Evolutionary conservation across 1,140 invertebrate genomes (phyloP), one percentile per base, ranked within the genome.

Genomic region (Phenacoccus solenopsis): DNA sequence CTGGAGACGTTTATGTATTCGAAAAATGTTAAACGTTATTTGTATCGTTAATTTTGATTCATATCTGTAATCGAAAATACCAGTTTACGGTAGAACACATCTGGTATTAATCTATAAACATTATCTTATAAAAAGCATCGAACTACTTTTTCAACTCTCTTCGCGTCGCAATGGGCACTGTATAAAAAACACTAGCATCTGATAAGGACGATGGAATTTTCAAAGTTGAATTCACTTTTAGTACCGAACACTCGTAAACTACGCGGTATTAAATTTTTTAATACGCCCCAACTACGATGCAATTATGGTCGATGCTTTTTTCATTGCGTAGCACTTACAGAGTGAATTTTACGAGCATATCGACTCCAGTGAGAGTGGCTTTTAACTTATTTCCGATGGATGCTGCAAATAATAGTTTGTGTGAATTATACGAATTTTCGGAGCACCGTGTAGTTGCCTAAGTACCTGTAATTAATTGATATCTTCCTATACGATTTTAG

Each of bases 11-110:
- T 49, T 49, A 16, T 49, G 20, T 49, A 49, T 49, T 49, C 38
- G 16, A 49, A 49, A 49, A 49, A 49, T 49, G 38, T 49, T 49
- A 49, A 49, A 49, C 38, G 38, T 49, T 49, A 49, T 49, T 49
- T 49, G 38, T 49, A 49, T 49, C 38, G 38, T 49, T 49, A 49
- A 49, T 49, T 49, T 49, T 49, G 38, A 49, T 49, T 49, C 38
- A 49, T 49, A 49, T 49, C 38, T 49, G 20, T 49, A 49, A 49
- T 49, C 38, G 38, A 49, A 49, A 49, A 49, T 49, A 49, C 38
- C 38, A 49, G 38, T 49, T 49, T 49, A 49, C 38, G 38, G 38
- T 49, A 49, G 38, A 49, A 49, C 38, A 49, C 38, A 49, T 49
- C 38, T 49, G 38, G 38, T 49, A 16, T 49, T 49, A 49, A 49